These are phyloP conservation scores for Acrobasis suavella DNA, from an alignment of 2,888 invertebrate species.

Conservation along the genomic window DNA sequence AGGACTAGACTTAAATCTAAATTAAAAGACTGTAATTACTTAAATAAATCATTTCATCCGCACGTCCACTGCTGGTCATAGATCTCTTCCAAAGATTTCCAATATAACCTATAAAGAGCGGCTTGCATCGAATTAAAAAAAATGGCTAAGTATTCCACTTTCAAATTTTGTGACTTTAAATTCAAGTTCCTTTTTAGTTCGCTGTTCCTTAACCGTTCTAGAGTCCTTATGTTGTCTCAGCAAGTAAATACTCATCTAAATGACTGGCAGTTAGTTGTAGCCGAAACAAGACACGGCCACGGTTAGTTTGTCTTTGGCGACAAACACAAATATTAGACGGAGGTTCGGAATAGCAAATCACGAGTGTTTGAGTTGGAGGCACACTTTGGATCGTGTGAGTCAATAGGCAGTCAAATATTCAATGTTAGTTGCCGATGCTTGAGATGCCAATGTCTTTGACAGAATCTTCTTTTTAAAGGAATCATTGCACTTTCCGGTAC, in stretches of 20 bases:
- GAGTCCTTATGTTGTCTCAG: constrained; percentile 16
- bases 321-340: constrained; percentile 77
- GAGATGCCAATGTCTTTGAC: constrained; percentile 53
- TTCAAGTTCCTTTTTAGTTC: too few relatives aligned
- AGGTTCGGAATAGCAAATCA: constrained; percentile 76
- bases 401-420: constrained; percentile 67
- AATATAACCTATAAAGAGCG: too few relatives aligned
- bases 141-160: too few relatives aligned
- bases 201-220: too few relatives aligned
- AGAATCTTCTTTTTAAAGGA: neutral
- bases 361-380: constrained; percentile 67
- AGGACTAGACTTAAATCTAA: too few relatives aligned
- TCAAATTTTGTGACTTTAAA: too few relatives aligned
- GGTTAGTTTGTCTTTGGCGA: constrained; percentile 68
- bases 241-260: constrained; percentile 29
- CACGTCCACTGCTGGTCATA: too few relatives aligned
- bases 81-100: too few relatives aligned
- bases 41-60: too few relatives aligned
- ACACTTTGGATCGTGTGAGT: constrained; percentile 68
- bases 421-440: constrained; percentile 68
- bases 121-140: too few relatives aligned
- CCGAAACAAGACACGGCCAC: constrained; percentile 47
- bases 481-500: neutral
- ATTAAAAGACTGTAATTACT: too few relatives aligned
- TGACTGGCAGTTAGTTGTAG: constrained; percentile 21